phyloP scores from a whole-genome alignment of 2,888 invertebrate genomes.

The Euclidia mi region DNA sequence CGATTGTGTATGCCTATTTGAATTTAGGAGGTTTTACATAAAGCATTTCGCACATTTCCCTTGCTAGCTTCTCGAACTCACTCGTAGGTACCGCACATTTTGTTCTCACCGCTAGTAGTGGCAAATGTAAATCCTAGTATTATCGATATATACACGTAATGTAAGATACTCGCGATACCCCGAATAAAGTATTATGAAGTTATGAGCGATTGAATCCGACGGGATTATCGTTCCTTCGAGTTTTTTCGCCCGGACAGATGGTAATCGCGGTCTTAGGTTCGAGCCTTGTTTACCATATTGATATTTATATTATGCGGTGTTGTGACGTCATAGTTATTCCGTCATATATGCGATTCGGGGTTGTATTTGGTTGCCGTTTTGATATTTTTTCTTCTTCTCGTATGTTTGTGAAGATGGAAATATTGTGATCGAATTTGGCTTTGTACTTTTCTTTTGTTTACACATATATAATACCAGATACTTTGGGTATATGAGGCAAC shows the following conservation, averaged over 20 bases:
- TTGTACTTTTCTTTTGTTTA: too few relatives aligned
- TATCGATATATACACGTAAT: conserved; percentile 48
- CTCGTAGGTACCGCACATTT: not conserved
- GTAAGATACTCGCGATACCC: conserved; percentile 46
- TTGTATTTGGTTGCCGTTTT: conserved; percentile 5
- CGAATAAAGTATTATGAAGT: conserved; percentile 59
- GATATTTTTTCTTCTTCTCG: not conserved
- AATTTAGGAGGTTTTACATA: too few relatives aligned
- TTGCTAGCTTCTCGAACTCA: too few relatives aligned
- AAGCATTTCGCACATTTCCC: too few relatives aligned
- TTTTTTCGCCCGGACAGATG: conserved; percentile 49
- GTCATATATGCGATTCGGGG: conserved; percentile 15
- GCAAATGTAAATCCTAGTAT: conserved; percentile 33
- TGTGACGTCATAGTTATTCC: conserved; percentile 26
- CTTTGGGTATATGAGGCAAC: too few relatives aligned
- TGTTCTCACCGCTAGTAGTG: conserved; percentile 29
- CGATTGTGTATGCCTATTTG: too few relatives aligned
- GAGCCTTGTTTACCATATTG: conserved; percentile 52
- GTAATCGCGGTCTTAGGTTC: conserved; percentile 53
- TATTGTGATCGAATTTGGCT: too few relatives aligned
- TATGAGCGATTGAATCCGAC: conserved; percentile 59
- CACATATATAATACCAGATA: too few relatives aligned
- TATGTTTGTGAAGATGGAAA: conserved; percentile 3
- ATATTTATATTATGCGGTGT: conserved; percentile 54
- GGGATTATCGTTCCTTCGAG: conserved; percentile 55